Evolutionary conservation across 2,797 vertebrate species (phyloP), one percentile per base, ranked within the genome.

Genomic region (Prionace glauca): DNA sequence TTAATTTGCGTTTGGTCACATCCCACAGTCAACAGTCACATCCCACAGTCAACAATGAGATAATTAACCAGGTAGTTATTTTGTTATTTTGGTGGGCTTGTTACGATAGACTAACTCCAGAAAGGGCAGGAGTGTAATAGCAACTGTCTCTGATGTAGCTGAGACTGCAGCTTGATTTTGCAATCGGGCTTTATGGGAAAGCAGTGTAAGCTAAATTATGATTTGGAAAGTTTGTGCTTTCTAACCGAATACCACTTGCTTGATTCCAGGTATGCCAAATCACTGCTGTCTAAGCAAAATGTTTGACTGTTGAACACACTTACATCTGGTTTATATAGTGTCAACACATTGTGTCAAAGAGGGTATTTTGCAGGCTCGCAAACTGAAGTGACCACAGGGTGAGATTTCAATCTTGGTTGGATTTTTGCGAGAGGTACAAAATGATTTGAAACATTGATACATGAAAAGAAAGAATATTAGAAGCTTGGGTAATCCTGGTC

Each of bases 161-260:
- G 97, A 97, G 96, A 97, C 97, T 97, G 97, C 97, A 96, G 98
- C 97, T 96, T 97, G 96, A 96, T 96, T 96, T 97, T 98, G 97
- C 97, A 96, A 97, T 11, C 97, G 97, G 98, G 97, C 97, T 98
- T 97, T 97, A 97, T 98, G 98, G 98, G 97, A 98, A 98, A 97
- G 97, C 98, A 98, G 97, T 97, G 96, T 97, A 97, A 98, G 98
- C 97, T 97, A 98, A 97, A 97, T 97, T 97, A 96, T 96, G 96
- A 97, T 96, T 96, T 97, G 97, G 96, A 97, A 97, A 96, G 97
- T 97, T 97, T 95, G 96, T 97, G 96, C 97, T 97, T 97, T 98
- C 97, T 98, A 97, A 97, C 97, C 97, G 88, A 96, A 96, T 96
- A 95, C 97, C 96, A 97, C 96, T 97, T 96, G 97, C 96, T 96